These are phyloP conservation scores for Mycetomoellerius zeteki DNA, from an alignment of 1,140 invertebrate species.

Conservation along the genomic window DNA sequence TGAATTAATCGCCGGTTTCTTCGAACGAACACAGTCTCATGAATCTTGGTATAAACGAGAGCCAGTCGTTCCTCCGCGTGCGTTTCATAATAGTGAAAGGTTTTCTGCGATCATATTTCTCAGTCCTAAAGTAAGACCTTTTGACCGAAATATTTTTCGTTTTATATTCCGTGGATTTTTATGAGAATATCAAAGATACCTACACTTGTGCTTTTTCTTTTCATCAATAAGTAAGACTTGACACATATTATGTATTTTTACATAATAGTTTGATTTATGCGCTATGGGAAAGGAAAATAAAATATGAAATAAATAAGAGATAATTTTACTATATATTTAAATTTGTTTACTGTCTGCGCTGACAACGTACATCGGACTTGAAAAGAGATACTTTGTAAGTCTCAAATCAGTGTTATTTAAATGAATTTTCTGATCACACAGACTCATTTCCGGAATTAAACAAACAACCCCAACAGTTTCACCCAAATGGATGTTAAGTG, in stretches of 20 bases:
- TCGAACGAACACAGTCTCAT: constrained; percentile 33
- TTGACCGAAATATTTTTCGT: background rate
- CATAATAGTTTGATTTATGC: background rate
- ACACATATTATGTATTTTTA: background rate
- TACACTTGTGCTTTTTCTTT: background rate
- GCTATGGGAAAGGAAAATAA: background rate
- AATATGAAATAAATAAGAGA: background rate
- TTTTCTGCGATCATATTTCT: constrained; percentile 16
- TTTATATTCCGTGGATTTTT: background rate
- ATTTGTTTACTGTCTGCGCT: background rate
- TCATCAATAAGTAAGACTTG: background rate
- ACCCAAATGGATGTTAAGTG: background rate
- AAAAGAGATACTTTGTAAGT: background rate
- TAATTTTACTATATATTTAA: background rate
- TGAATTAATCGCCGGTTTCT: constrained; percentile 58
- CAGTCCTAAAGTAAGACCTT: background rate
- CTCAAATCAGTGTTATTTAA: background rate
- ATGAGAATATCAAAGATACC: background rate
- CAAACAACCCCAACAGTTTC: background rate
- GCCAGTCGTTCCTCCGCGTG: constrained; percentile 18
- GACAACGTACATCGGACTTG: background rate
- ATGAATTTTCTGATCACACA: constrained; percentile 24
- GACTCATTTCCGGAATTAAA: constrained; percentile 19
- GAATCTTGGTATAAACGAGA: constrained; percentile 56
- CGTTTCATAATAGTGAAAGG: constrained; percentile 18